phyloP scores from a whole-genome alignment of 2,797 vertebrate species.

The Crocidura indochinensis region DNA sequence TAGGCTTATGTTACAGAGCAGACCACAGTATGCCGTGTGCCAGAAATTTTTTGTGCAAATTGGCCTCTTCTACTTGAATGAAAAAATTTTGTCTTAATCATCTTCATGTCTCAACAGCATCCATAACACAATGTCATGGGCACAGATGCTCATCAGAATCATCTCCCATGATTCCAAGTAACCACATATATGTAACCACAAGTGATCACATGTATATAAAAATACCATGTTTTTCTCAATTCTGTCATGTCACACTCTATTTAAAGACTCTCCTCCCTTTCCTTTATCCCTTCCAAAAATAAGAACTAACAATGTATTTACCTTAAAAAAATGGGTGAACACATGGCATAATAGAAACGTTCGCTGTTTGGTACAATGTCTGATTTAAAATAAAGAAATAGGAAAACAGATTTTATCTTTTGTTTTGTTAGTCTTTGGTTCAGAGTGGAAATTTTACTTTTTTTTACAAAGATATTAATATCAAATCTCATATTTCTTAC shows the following conservation, averaged over 20 bases:
- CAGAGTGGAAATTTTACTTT: not conserved
- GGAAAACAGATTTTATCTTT: conserved; percentile 20
- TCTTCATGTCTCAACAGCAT: not conserved
- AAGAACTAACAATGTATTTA: conserved; percentile 30
- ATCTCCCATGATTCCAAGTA: conserved; percentile 1
- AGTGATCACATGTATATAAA: too few species aligned
- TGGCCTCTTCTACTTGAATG: not conserved
- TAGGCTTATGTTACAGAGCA: not conserved
- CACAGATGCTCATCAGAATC: not conserved
- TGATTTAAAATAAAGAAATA: conserved; percentile 46
- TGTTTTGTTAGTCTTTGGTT: conserved; percentile 39
- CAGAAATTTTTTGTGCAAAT: not conserved
- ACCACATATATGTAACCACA: not conserved
- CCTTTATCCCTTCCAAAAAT: not conserved
- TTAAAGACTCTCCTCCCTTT: not conserved
- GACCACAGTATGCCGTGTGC: not conserved
- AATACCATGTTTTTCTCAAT: not conserved
- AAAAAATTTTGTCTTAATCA: not conserved
- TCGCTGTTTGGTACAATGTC: not conserved
- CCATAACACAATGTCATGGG: not conserved
- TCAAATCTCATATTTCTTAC: conserved; percentile 38
- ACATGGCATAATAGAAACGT: not conserved
- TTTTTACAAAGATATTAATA: conserved; percentile 6
- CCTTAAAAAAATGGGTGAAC: not conserved
- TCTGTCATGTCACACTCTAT: not conserved